Conservation (phyloP, 2,888 invertebrate genomes). For the Schizotus pectinicornis region DNA sequence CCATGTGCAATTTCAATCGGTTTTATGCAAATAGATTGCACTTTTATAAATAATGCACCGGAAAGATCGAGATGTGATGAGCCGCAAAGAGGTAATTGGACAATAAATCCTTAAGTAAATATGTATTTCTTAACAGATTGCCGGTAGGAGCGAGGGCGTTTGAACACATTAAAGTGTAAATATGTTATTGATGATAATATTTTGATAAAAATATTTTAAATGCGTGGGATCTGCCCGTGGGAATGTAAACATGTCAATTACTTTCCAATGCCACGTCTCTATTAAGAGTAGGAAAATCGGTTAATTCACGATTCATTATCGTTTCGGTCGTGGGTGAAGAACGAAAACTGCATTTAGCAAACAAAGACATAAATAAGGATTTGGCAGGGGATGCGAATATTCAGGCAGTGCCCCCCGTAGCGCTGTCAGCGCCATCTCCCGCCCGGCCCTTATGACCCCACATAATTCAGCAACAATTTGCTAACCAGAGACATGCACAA, state of each 20-base stretch:
- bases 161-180: slow-evolving; percentile 28
- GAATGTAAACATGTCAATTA: slow-evolving; percentile 27
- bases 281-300: neutral
- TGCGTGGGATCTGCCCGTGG: slow-evolving; percentile 29
- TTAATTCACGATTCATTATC: too few species aligned
- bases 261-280: slow-evolving; percentile 8
- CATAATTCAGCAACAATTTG: slow-evolving; percentile 42
- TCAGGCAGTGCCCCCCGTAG: slow-evolving; percentile 34
- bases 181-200: slow-evolving; percentile 30
- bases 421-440: slow-evolving; percentile 37
- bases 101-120: slow-evolving; percentile 15
- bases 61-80: too few species aligned
- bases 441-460: slow-evolving; percentile 34
- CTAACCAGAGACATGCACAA: slow-evolving; percentile 38
- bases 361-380: slow-evolving; percentile 32
- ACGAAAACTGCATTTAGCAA: neutral
- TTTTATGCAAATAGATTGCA: too few species aligned
- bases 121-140: neutral
- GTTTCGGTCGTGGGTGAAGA: too few species aligned
- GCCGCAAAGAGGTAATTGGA: too few species aligned
- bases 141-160: slow-evolving; percentile 22
- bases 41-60: too few species aligned
- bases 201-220: slow-evolving; percentile 27
- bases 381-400: slow-evolving; percentile 26
- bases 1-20: too few species aligned